These are phyloP conservation scores for Beris morrisii DNA, from an alignment of 2,888 invertebrate species.

Conservation along the genomic window DNA sequence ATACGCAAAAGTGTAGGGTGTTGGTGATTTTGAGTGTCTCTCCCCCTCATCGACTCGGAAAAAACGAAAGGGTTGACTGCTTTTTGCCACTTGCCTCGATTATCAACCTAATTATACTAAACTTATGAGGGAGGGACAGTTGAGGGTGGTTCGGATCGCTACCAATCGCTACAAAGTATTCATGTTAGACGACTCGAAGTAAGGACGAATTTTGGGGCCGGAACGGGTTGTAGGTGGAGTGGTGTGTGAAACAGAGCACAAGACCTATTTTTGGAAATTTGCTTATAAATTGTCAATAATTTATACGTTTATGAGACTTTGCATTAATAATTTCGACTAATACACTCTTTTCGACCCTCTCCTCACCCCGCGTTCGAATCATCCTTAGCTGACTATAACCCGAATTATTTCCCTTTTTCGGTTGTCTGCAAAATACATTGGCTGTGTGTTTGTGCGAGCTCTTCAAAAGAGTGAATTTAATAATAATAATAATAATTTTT, in stretches of 20 bases:
- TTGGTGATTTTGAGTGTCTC: too few relatives aligned
- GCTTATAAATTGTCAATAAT: constrained; percentile 43
- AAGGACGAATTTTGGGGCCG: neutral
- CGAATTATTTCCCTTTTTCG: constrained; percentile 25
- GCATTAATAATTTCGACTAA: constrained; percentile 39
- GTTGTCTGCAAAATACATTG: constrained; percentile 3
- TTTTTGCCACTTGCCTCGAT: constrained; percentile 33
- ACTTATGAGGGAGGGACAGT: constrained; percentile 25
- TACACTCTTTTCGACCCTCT: constrained; percentile 8
- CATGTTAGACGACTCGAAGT: neutral
- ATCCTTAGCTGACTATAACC: constrained; percentile 28
- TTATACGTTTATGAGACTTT: constrained; percentile 42
- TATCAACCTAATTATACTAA: constrained; percentile 31
- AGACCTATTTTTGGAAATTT: constrained; percentile 41
- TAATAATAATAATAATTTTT: constrained; percentile 31
- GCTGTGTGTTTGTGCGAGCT: neutral
- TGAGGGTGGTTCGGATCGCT: neutral
- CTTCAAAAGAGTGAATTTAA: constrained; percentile 1
- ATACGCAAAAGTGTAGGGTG: too few relatives aligned
- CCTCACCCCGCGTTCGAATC: constrained; percentile 15
- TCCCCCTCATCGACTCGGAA: neutral
- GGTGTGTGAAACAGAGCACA: constrained; percentile 16
- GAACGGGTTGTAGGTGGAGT: neutral
- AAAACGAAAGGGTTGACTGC: constrained; percentile 1
- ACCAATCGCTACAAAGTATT: too few relatives aligned